Conservation (phyloP, 2,113 vertebrate species). For the Piliocolobus tephrosceles region DNA sequence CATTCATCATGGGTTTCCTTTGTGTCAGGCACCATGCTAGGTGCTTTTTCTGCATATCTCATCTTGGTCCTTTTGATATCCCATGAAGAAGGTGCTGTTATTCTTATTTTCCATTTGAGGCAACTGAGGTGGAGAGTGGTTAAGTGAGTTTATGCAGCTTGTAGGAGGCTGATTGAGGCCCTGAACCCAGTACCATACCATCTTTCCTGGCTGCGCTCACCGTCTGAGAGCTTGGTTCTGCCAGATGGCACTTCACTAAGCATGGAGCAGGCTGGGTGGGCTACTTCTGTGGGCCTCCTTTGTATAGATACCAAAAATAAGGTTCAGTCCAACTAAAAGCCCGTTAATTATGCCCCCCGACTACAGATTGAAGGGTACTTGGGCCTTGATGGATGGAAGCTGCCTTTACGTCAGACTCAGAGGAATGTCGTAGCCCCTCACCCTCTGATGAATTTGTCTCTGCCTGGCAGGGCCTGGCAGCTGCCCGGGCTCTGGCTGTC, state of each 20-base stretch:
- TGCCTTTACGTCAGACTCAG: neutral
- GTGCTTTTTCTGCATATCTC: neutral
- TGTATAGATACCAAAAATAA: neutral
- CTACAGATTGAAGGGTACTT: neutral
- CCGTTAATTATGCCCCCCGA: neutral
- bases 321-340: neutral
- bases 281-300: neutral
- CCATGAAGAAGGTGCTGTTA: neutral
- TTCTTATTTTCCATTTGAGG: neutral
- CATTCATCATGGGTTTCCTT: neutral
- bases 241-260: neutral
- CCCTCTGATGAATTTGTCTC: slow-evolving; percentile 9
- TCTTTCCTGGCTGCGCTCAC: neutral
- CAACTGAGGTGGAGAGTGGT: neutral
- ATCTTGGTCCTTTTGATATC: neutral
- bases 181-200: neutral
- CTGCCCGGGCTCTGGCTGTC: neutral
- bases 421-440: neutral
- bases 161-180: neutral
- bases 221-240: neutral
- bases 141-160: neutral
- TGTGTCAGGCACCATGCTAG: neutral
- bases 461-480: slow-evolving; percentile 41
- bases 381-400: neutral
- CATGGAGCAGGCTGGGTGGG: neutral